These are phyloP conservation scores for Kryphioiulus occultus DNA, from an alignment of 2,888 invertebrate genomes.

Conservation along the genomic window DNA sequence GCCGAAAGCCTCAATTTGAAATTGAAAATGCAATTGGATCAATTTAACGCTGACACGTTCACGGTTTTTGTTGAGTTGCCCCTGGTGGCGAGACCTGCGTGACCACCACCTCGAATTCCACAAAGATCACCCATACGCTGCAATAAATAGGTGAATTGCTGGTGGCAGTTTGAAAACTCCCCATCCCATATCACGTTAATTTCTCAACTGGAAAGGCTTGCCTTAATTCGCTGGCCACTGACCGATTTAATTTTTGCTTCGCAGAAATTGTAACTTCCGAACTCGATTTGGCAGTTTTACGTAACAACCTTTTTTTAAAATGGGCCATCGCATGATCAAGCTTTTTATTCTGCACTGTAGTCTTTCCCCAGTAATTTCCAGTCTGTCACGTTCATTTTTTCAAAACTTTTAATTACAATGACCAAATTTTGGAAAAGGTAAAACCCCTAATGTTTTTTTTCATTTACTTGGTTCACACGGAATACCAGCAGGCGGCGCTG, in stretches of 20 bases:
- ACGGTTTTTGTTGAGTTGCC: neutral
- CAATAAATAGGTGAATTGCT: neutral
- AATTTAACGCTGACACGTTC: neutral
- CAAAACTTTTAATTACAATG: too few relatives aligned
- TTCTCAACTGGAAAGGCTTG: neutral
- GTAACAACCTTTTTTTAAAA: neutral
- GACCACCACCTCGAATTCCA: neutral
- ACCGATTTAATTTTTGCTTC: neutral
- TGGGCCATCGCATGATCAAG: too few relatives aligned
- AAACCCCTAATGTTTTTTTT: too few relatives aligned
- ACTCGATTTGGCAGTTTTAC: neutral
- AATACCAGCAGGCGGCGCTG: too few relatives aligned
- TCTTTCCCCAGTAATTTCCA: neutral
- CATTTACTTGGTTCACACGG: too few relatives aligned
- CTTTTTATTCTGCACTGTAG: neutral
- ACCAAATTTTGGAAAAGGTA: too few relatives aligned
- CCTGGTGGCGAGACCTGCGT: neutral
- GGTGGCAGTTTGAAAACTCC: neutral
- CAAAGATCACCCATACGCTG: neutral
- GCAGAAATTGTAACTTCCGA: neutral
- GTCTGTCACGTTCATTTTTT: too few relatives aligned
- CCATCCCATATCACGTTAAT: neutral
- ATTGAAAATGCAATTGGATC: neutral
- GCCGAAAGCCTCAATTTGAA: neutral
- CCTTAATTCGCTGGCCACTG: neutral